These are phyloP conservation scores for Pyrrhia umbra DNA, from an alignment of 2,888 invertebrate genomes.

Conservation along the genomic window DNA sequence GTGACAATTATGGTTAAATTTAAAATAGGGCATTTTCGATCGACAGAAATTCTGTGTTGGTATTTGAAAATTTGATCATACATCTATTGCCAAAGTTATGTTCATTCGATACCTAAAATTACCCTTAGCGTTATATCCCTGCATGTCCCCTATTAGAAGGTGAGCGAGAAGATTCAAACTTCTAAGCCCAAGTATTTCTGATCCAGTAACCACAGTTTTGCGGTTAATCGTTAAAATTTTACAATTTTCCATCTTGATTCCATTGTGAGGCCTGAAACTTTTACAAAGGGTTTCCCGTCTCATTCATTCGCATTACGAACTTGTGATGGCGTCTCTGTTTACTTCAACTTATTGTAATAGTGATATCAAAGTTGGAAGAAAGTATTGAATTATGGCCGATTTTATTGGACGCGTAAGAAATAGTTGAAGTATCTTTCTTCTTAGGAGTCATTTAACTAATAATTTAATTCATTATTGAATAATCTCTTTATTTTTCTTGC, in stretches of 20 bases:
- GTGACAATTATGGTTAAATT: too few species aligned
- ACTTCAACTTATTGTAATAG: constrained; percentile 82
- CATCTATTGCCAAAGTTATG: neutral
- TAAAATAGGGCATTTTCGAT: too few species aligned
- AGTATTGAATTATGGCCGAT: constrained; percentile 83
- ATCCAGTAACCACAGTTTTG: constrained; percentile 48
- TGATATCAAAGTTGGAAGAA: constrained; percentile 79
- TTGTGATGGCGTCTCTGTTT: constrained; percentile 67
- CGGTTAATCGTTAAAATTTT: constrained; percentile 73
- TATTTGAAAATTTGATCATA: too few species aligned
- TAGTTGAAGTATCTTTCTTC: too few species aligned
- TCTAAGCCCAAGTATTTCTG: constrained; percentile 31
- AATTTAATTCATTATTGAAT: neutral
- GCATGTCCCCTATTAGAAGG: neutral
- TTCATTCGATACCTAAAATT: neutral
- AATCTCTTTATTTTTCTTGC: too few species aligned
- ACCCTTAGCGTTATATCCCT: too few species aligned
- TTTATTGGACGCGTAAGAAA: constrained; percentile 57
- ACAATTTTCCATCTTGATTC: constrained; percentile 75
- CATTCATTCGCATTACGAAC: constrained; percentile 44
- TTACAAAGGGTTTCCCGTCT: constrained; percentile 72
- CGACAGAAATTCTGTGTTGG: too few species aligned
- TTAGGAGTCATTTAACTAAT: too few species aligned
- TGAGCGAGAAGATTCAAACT: constrained; percentile 27
- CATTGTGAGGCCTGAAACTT: constrained; percentile 75